phyloP scores from a whole-genome alignment of 1,140 invertebrate genomes.

The Chlorops oryzae region DNA sequence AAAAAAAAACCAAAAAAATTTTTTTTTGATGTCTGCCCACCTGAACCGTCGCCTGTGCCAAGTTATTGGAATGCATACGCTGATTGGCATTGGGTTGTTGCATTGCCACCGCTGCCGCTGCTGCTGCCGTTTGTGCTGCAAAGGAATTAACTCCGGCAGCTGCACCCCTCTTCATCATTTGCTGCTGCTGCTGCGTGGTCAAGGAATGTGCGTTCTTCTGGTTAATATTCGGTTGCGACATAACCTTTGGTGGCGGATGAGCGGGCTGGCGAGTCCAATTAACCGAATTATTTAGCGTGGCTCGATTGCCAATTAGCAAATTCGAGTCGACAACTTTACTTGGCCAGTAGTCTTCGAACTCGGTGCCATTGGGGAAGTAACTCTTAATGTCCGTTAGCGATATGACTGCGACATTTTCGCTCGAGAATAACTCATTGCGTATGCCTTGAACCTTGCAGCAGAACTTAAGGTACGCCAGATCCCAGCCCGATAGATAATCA shows the following conservation, averaged over 20 bases:
- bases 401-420: conserved; percentile 81
- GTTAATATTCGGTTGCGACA: conserved; percentile 9
- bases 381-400: conserved; percentile 83
- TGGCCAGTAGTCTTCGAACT: conserved; percentile 88
- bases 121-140: conserved; percentile 26
- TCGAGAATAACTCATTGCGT: conserved; percentile 81
- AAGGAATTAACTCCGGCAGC: conserved; percentile 25
- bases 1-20: no score
- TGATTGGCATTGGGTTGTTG: conserved; percentile 25
- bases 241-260: conserved; percentile 46
- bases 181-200: conserved; percentile 30
- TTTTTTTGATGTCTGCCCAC: no score
- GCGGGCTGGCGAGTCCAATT: conserved; percentile 59
- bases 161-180: conserved; percentile 31
- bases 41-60: conserved; percentile 34
- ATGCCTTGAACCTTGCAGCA: conserved; percentile 92
- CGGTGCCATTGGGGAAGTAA: conserved; percentile 80
- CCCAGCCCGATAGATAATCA: conserved; percentile 80
- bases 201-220: conserved; percentile 42
- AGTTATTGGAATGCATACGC: conserved; percentile 20
- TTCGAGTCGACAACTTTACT: conserved; percentile 75
- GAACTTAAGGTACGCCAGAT: conserved; percentile 85
- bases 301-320: conserved; percentile 58
- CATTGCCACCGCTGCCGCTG: conserved; percentile 32
- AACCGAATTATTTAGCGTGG: conserved; percentile 52